Conservation (phyloP, 2,113 vertebrate genomes). For the Chaetodon auriga region DNA sequence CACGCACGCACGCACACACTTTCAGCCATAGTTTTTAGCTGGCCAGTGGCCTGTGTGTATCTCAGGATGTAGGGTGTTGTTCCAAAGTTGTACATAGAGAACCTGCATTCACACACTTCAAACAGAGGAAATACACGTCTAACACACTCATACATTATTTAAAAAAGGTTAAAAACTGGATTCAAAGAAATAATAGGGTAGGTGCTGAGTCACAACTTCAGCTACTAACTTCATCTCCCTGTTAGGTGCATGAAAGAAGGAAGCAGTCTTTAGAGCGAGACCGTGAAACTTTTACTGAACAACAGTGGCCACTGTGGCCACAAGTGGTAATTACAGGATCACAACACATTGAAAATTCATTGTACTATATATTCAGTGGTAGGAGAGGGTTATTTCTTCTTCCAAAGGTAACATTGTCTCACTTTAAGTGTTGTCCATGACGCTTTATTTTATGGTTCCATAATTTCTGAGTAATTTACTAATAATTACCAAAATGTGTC, state of each 20-base stretch:
- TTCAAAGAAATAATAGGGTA: neutral
- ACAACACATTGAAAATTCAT: neutral
- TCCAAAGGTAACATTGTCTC: too few species aligned
- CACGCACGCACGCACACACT: neutral
- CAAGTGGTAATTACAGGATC: neutral
- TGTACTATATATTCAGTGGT: too few species aligned
- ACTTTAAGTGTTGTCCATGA: too few species aligned
- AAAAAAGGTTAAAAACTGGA: neutral
- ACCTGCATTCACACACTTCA: neutral
- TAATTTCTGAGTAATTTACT: too few species aligned
- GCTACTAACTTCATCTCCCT: neutral
- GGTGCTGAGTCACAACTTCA: neutral
- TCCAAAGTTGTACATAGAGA: constrained; percentile 34
- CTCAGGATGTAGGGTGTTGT: constrained; percentile 51
- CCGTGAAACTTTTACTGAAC: neutral
- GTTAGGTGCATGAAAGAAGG: neutral
- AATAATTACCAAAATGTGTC: too few species aligned
- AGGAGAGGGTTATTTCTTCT: too few species aligned
- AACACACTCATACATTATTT: neutral
- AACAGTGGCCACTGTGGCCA: neutral
- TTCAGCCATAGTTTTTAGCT: neutral
- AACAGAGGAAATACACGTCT: neutral
- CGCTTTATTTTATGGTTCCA: too few species aligned
- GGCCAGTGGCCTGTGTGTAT: constrained; percentile 6
- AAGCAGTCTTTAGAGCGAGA: neutral